Base-by-base conservation (phyloP, 2,888 invertebrate genomes). In the Corbicula japonica region DNA sequence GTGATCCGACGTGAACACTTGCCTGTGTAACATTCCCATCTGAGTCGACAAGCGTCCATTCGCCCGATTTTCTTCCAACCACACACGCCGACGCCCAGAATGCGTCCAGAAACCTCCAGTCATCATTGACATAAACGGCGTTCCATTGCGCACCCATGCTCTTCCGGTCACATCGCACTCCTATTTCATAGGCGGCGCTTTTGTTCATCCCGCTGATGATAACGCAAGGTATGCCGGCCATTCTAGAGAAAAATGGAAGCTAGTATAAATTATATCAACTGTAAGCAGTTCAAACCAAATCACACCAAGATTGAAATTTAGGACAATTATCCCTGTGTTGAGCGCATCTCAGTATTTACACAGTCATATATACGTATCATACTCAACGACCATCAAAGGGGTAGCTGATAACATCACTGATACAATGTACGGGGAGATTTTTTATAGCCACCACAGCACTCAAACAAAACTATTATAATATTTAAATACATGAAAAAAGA, bases 111-210 rank as follows among this genome's bases (percentile, higher is more conserved):
- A 92, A 89, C 18, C 91, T 85, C 93, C 92, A 92, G 50, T 90
- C 89, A n/a, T 86, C 89, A 30, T 88, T 86, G 15, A 92, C 83
- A 58, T 86, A 91, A 5, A 92, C 92, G 18, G 91, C 91, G 80
- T 93, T 93, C 93, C 93, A 93, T 85, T 93, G 93, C 10, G 92
- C 92, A 0, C 89, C 89, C 91, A 92, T 89, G n/a, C 73, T 76
- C 66, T 87, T 86, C 32, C 89, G 80, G 83, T 92, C 89, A 28
- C 88, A 83, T 48, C 86, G 84, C 28, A 83, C 85, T 18, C 92
- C 93, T 15, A 92, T 87, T 75, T 91, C 89, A 75, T 92, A 93
- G 32, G 92, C 92, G 34, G 92, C 91, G 74, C 92, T 92, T 79
- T 93, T 93, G 87, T 91, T 92, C 86, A 92, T 88, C 10, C 93